phyloP scores from a whole-genome alignment of 2,113 vertebrate genomes.

The Cromileptes altivelis region DNA sequence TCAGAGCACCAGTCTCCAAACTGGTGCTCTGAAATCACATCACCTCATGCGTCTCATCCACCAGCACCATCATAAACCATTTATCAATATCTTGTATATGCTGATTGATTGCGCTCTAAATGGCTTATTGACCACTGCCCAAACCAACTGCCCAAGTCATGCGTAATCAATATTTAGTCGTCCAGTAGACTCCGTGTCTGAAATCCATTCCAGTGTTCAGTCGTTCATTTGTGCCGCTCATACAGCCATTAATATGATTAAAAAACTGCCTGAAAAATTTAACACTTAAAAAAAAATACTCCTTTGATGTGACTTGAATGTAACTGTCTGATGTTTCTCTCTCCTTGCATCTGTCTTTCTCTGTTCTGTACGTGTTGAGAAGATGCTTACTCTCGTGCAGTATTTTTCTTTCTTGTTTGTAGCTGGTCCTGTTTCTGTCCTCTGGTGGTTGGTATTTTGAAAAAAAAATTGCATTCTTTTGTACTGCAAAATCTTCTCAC shows the following conservation, averaged over 20 bases:
- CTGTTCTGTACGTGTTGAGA: slow-evolving; percentile 77
- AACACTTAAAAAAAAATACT: slow-evolving; percentile 71
- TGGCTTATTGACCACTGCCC: slow-evolving; percentile 68
- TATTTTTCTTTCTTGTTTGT: slow-evolving; percentile 75
- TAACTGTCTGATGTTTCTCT: slow-evolving; percentile 86
- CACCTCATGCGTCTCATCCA: slow-evolving; percentile 12
- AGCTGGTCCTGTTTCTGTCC: slow-evolving; percentile 83
- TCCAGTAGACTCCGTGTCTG: slow-evolving; percentile 31
- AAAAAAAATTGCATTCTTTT: slow-evolving; percentile 81
- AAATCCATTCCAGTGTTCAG: slow-evolving; percentile 1
- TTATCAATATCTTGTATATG: slow-evolving; percentile 30
- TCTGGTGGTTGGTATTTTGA: slow-evolving; percentile 82
- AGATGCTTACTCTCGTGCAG: slow-evolving; percentile 76
- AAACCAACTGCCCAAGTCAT: slow-evolving; percentile 68
- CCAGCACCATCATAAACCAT: slow-evolving; percentile 12
- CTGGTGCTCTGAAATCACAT: slow-evolving; percentile 32
- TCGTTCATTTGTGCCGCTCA: slow-evolving; percentile 42
- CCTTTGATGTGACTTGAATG: slow-evolving; percentile 87
- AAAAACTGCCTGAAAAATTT: slow-evolving; percentile 73
- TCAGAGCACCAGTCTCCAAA: slow-evolving; percentile 29
- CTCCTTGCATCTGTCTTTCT: slow-evolving; percentile 82
- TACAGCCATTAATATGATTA: slow-evolving; percentile 60
- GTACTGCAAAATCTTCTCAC: slow-evolving; percentile 76
- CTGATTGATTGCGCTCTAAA: slow-evolving; percentile 47
- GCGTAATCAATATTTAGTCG: slow-evolving; percentile 45